Base-by-base conservation (phyloP, 2,797 vertebrate genomes). In the Hydrophis major region DNA sequence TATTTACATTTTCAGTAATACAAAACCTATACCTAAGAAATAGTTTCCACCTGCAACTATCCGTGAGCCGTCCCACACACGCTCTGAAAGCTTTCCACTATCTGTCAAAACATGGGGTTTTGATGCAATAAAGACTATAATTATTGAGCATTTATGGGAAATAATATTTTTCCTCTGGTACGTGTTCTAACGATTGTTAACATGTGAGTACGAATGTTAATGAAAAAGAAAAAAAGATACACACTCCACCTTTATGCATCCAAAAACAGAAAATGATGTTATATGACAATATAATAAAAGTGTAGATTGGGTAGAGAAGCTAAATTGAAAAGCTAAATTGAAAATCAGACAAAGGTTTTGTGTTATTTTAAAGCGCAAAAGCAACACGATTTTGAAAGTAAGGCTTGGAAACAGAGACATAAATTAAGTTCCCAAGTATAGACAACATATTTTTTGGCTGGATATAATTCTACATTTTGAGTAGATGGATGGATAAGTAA, bases 51-150 rank as follows among this genome's bases (percentile, higher is more conserved):
- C 96, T 95, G 93, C 94, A 96, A 96, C 94, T 93, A 96, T 96
- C 96, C 96, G 96, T 97, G 97, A 97, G 93, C 92, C 96, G 95
- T 96, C 96, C 96, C 94, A 97, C 86, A 69, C 89, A 96, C 90
- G 95, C 93, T 93, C 92, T 93, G 63, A 97, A 96, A 96, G 96
- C 96, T 97, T 98, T 97, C 96, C 94, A 96, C 95, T 96, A 94
- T 89, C 95, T 97, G 97, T 97, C 97, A 97, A 96, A 95, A 95
- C 96, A 97, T 53, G 95, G 50, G 96, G 95, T 95, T 95, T 96
- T 96, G 97, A 97, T 97, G 96, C 96, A 97, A 97, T 97, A 97
- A 97, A 98, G 97, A 97, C 97, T 97, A 90, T 97, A 97, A 97
- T 97, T 97, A 97, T 96, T 95, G 96, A 97, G 96, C 97, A 97